Conservation (phyloP, 2,888 invertebrate genomes). For the Stenolophus ochropezus region DNA sequence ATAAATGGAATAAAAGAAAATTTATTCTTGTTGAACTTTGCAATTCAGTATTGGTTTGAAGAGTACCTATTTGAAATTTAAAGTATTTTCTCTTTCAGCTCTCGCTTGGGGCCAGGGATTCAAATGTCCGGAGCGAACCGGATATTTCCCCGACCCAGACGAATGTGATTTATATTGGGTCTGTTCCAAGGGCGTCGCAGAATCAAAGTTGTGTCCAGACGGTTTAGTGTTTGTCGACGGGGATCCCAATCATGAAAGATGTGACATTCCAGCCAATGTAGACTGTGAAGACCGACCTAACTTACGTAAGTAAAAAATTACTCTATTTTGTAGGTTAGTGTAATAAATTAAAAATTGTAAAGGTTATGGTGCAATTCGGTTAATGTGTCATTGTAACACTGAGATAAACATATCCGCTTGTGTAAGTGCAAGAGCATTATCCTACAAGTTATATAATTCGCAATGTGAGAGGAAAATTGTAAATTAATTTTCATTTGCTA, state of each 20-base stretch:
- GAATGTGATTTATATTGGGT: constrained; percentile 89
- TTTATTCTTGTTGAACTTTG: no score
- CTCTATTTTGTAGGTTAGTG: background rate
- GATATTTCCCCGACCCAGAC: constrained; percentile 83
- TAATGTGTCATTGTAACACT: constrained; percentile 13
- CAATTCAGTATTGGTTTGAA: background rate
- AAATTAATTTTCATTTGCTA: background rate
- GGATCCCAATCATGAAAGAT: constrained; percentile 82
- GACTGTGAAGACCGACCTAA: constrained; percentile 85
- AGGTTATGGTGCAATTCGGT: constrained; percentile 3
- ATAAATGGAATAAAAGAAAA: no score
- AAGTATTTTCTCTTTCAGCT: background rate
- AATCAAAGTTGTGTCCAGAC: constrained; percentile 84
- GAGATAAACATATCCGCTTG: background rate
- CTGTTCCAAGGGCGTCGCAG: constrained; percentile 80
- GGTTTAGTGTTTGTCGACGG: constrained; percentile 85
- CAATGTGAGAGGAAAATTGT: background rate
- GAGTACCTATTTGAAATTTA: background rate
- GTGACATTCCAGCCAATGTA: constrained; percentile 86
- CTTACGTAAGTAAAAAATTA: constrained; percentile 79
- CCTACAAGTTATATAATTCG: background rate
- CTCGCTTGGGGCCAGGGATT: constrained; percentile 72
- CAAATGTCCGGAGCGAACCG: constrained; percentile 82
- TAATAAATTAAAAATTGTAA: background rate
- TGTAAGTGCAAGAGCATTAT: background rate